phyloP scores from a whole-genome alignment of 2,113 vertebrate species.

The Falco punctatus region DNA sequence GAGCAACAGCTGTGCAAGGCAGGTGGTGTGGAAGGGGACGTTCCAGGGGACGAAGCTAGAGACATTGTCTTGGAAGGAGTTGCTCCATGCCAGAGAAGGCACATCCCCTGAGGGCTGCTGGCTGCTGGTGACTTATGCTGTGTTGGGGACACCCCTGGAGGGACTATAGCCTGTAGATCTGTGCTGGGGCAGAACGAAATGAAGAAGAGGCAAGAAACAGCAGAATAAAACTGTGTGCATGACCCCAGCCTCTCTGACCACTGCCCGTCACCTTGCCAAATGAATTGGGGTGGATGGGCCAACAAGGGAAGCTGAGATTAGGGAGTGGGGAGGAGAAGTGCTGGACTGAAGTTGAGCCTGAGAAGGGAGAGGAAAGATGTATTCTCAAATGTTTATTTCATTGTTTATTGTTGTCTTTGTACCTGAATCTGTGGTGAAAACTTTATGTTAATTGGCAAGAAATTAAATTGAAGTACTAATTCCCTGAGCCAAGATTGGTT shows the following conservation, averaged over 20 bases:
- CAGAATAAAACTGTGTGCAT: background rate
- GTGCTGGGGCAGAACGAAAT: background rate
- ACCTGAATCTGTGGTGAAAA: background rate
- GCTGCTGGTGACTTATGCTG: rapidly evolving
- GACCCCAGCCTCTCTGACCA: background rate
- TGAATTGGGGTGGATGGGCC: background rate
- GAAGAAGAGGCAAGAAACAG: background rate
- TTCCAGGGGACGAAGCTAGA: background rate
- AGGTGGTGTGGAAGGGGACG: background rate
- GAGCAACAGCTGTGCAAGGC: no score
- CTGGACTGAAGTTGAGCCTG: background rate
- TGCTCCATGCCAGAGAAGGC: background rate
- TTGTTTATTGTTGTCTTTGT: background rate
- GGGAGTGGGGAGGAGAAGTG: background rate
- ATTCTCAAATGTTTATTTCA: background rate
- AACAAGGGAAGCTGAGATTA: background rate
- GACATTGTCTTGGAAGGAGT: background rate
- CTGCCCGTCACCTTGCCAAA: background rate
- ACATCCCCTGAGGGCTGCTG: background rate
- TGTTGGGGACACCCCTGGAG: no score
- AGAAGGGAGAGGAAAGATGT: background rate
- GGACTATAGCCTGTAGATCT: background rate
- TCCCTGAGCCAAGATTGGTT: background rate
- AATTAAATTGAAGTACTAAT: background rate
- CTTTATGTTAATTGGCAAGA: background rate